A percentile compares a stretch with the other conserved stretches of the same genome.
Conservation (phyloP, 2,113 vertebrate genomes). For the Entelurus aequoreus region DNA sequence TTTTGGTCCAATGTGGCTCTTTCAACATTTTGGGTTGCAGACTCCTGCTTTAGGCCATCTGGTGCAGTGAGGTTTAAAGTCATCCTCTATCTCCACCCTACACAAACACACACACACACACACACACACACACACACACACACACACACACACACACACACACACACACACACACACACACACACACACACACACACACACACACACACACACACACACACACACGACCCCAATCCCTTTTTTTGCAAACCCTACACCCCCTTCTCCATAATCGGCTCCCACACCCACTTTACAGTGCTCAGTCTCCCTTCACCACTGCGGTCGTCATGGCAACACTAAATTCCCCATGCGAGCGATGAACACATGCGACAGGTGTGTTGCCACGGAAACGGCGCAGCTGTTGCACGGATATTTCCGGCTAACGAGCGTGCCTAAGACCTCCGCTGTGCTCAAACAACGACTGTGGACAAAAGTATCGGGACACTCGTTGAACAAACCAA, state of each 20-base stretch:
- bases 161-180: neutral
- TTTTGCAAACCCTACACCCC: constrained; percentile 26
- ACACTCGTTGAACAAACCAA: no score
- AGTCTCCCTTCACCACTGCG: constrained; percentile 43
- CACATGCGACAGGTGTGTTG: constrained; percentile 65
- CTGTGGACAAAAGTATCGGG: no score
- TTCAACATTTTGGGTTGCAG: no score
- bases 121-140: constrained; percentile 3
- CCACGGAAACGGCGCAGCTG: constrained; percentile 66
- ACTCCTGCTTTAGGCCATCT: constrained; percentile 30
- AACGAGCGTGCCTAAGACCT: constrained; percentile 27
- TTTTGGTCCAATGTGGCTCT: no score
- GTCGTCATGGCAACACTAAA: constrained; percentile 64
- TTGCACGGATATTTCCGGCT: constrained; percentile 55
- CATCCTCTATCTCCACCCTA: constrained; percentile 5
- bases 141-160: constrained; percentile 1
- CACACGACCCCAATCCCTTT: constrained; percentile 31
- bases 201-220: neutral
- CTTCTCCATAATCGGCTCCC: constrained; percentile 22
- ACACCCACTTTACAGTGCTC: constrained; percentile 32
- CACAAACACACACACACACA: neutral
- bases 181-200: constrained; percentile 1
- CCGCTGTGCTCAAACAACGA: neutral
- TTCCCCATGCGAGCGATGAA: constrained; percentile 26
- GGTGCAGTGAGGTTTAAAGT: constrained; percentile 41